Evolutionary conservation across 2,113 vertebrate genomes (phyloP).

Genomic region (Dipodomys stephensi): DNA sequence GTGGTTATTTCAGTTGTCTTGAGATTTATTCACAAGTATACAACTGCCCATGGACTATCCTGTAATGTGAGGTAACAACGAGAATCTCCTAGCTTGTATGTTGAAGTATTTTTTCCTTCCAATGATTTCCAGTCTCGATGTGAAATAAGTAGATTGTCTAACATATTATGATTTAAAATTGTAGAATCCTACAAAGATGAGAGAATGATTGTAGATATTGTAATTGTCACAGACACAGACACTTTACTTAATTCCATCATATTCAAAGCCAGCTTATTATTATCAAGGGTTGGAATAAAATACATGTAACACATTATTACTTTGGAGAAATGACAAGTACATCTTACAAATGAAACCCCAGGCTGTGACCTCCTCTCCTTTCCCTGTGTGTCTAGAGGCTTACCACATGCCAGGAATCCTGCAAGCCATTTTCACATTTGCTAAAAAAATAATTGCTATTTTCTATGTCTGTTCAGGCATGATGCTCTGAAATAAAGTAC

Average conservation of each 20-base stretch:
- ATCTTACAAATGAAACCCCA: background rate
- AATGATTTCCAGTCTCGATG: conserved; percentile 2
- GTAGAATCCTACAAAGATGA: conserved; percentile 44
- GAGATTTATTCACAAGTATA: background rate
- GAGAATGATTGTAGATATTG: background rate
- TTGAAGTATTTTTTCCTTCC: background rate
- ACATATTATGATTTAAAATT: conserved; percentile 9
- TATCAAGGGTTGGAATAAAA: conserved; percentile 35
- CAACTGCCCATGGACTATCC: background rate
- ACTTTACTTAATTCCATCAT: conserved; percentile 44
- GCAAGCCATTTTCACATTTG: conserved; percentile 44
- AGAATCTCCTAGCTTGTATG: background rate
- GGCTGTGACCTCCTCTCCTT: background rate
- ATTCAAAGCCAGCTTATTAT: conserved; percentile 41
- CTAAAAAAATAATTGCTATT: conserved; percentile 77
- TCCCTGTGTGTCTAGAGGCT: conserved; percentile 18
- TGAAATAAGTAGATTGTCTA: conserved; percentile 19
- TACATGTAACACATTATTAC: conserved; percentile 21
- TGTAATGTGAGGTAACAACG: background rate
- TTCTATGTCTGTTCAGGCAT: conserved; percentile 61
- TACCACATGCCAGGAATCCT: background rate
- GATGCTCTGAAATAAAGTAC: conserved; percentile 63
- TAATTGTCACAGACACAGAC: background rate
- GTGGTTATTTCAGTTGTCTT: background rate
- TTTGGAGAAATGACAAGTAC: conserved; percentile 60